Conservation (phyloP, 2,113 vertebrate genomes). For the Brachyhypopomus occidentalis region DNA sequence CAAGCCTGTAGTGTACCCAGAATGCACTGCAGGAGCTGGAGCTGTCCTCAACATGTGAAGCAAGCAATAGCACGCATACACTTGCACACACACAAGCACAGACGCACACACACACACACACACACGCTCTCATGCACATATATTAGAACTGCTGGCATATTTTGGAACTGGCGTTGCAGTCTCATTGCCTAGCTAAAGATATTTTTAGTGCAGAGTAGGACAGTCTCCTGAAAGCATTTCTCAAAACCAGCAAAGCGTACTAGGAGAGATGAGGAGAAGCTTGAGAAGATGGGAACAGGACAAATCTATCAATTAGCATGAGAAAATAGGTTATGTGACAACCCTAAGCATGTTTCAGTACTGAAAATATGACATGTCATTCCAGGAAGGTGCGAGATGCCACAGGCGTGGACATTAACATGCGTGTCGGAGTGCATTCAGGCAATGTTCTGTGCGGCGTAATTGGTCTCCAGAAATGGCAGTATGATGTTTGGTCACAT, state of each 20-base stretch:
- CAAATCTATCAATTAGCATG: not conserved
- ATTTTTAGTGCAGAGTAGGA: constrained; percentile 22
- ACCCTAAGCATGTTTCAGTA: not conserved
- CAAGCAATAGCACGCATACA: too few species aligned
- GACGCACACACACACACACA: constrained; percentile 32
- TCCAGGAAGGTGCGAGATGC: constrained; percentile 93
- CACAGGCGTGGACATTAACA: constrained; percentile 94
- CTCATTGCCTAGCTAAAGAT: constrained; percentile 6
- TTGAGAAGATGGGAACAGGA: not conserved
- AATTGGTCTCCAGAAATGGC: constrained; percentile 97
- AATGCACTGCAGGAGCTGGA: not conserved
- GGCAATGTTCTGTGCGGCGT: constrained; percentile 96
- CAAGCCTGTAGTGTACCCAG: constrained; percentile 19
- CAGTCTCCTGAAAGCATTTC: constrained; percentile 1
- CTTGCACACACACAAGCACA: not conserved
- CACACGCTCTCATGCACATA: not conserved
- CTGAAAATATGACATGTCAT: constrained; percentile 38
- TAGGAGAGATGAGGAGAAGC: not conserved
- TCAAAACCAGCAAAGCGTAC: constrained; percentile 27
- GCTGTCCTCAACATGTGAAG: too few species aligned
- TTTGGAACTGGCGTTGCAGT: constrained; percentile 25
- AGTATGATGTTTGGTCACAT: constrained; percentile 99
- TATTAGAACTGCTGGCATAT: not conserved
- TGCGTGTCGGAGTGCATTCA: constrained; percentile 96
- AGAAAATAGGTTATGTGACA: not conserved